Conservation (phyloP, 2,797 vertebrate genomes). For the Scleropages formosus region DNA sequence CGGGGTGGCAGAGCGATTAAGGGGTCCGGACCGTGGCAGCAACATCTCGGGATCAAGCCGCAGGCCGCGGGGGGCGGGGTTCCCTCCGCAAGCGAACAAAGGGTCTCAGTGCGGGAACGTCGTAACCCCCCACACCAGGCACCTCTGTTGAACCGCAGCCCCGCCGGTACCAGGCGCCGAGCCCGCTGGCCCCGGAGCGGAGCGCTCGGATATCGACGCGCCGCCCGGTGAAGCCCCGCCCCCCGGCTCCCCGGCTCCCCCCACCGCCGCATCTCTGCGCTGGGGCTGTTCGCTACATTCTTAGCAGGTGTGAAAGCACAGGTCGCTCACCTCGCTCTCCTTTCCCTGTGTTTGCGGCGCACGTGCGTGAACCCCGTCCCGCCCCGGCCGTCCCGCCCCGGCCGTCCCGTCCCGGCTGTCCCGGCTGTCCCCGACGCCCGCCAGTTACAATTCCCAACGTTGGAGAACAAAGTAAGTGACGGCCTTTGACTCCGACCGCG, state of each 20-base stretch:
- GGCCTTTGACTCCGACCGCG: too few relatives aligned
- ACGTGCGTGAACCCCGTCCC: not conserved
- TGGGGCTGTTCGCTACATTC: too few relatives aligned
- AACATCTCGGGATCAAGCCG: not conserved
- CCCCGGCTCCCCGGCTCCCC: not conserved
- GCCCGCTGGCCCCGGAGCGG: not conserved
- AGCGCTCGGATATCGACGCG: too few relatives aligned
- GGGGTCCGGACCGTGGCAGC: too few relatives aligned
- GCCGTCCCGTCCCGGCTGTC: not conserved
- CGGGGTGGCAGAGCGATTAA: too few relatives aligned
- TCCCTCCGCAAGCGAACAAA: constrained; percentile 9
- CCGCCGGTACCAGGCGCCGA: constrained; percentile 13
- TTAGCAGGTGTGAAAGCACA: too few relatives aligned
- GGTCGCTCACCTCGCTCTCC: constrained; percentile 25
- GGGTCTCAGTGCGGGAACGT: constrained; percentile 7
- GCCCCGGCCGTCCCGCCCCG: constrained; percentile 8
- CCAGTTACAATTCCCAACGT: constrained; percentile 84
- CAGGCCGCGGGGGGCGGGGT: not conserved
- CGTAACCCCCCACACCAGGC: not conserved
- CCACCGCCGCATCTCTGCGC: not conserved
- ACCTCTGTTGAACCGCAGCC: not conserved
- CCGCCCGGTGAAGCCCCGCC: not conserved
- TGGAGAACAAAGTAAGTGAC: constrained; percentile 84
- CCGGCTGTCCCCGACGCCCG: constrained; percentile 29
- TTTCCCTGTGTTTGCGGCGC: not conserved